Evolutionary conservation across 1,140 invertebrate species (phyloP).

Genomic region (Hermetia illucens): DNA sequence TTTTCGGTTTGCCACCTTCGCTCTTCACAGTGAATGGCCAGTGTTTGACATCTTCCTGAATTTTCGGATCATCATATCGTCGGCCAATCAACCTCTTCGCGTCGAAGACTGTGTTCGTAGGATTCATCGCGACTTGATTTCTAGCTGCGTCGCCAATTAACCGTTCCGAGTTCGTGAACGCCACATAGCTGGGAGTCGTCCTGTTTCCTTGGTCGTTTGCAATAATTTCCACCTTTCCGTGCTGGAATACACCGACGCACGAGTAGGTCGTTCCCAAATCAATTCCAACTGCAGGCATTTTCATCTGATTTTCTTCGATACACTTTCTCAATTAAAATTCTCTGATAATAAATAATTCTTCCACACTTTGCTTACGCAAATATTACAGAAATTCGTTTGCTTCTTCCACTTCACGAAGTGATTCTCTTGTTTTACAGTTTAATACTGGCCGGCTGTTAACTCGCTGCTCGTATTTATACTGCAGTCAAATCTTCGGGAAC

Average conservation of each 20-base stretch:
- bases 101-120: conserved; percentile 68
- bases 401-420: too few species aligned
- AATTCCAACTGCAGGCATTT: conserved; percentile 46
- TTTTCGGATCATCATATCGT: conserved; percentile 51
- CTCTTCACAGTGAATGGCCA: conserved; percentile 60
- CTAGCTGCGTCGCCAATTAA: conserved; percentile 92
- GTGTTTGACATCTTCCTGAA: conserved; percentile 59
- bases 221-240: conserved; percentile 79
- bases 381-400: too few species aligned
- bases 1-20: conserved; percentile 49
- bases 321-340: neutral
- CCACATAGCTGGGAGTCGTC: conserved; percentile 93
- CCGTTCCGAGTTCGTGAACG: conserved; percentile 92
- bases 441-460: too few species aligned
- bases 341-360: too few species aligned
- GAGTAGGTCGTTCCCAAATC: conserved; percentile 61
- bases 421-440: too few species aligned
- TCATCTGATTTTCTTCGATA: neutral
- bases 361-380: too few species aligned
- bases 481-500: too few species aligned
- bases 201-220: conserved; percentile 87
- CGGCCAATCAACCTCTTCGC: conserved; percentile 54
- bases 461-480: too few species aligned
- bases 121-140: conserved; percentile 63
- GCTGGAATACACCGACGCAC: conserved; percentile 59